phyloP scores from a whole-genome alignment of 2,888 invertebrate species.

The Geotrupes spiniger region DNA sequence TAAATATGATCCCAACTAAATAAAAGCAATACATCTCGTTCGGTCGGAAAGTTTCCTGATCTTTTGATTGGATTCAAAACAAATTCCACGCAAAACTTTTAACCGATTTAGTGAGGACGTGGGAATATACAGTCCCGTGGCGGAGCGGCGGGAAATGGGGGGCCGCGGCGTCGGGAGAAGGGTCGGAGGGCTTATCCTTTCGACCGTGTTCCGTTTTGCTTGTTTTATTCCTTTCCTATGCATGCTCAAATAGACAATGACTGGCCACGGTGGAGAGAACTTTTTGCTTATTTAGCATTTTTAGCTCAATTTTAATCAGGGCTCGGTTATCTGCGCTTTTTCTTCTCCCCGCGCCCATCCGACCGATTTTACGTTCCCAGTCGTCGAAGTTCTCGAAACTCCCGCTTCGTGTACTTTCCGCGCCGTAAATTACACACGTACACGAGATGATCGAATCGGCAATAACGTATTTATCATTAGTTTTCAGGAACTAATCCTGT shows the following conservation, averaged over 20 bases:
- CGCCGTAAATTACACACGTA: too few species aligned
- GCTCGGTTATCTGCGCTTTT: not conserved
- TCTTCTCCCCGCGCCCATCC: too few species aligned
- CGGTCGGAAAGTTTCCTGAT: not conserved
- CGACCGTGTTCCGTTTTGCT: constrained; percentile 10
- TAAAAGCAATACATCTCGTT: too few species aligned
- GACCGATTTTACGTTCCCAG: too few species aligned
- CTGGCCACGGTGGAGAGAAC: not conserved
- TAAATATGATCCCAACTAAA: too few species aligned
- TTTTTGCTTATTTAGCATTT: constrained; percentile 7
- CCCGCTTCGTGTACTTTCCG: too few species aligned
- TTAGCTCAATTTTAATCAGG: constrained; percentile 2
- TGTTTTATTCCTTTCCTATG: constrained; percentile 7
- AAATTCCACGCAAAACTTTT: constrained; percentile 13
- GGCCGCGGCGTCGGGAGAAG: too few species aligned
- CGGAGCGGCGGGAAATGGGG: not conserved
- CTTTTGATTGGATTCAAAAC: constrained; percentile 8
- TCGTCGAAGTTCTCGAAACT: too few species aligned
- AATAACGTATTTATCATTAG: too few species aligned
- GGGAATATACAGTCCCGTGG: constrained; percentile 12
- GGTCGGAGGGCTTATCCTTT: constrained; percentile 9
- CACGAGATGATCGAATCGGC: too few species aligned
- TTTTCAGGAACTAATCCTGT: too few species aligned
- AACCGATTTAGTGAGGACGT: constrained; percentile 11
- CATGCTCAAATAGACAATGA: constrained; percentile 4